These are phyloP conservation scores for Sterna hirundo DNA, from an alignment of 2,113 vertebrate species.

Conservation along the genomic window DNA sequence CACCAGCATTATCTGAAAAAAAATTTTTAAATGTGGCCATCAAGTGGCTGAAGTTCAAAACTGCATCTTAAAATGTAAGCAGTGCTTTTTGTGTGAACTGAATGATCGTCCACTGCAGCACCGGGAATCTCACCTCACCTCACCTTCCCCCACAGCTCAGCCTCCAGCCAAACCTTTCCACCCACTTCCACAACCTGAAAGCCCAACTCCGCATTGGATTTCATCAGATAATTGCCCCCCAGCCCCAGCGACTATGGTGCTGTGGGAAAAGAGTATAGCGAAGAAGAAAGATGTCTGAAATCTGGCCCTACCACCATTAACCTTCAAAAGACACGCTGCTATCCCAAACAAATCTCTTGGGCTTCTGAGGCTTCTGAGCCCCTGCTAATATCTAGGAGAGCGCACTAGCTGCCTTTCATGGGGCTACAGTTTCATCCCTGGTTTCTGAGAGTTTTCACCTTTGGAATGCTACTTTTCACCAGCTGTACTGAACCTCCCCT, in stretches of 20 bases:
- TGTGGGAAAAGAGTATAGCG: neutral
- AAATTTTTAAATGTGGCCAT: slow-evolving; percentile 52
- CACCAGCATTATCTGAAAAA: neutral
- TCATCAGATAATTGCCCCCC: neutral
- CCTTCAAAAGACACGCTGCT: neutral
- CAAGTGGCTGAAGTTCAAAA: slow-evolving; percentile 49
- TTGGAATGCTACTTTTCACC: neutral
- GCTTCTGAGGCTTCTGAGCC: neutral
- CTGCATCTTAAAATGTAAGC: neutral
- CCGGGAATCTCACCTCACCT: neutral
- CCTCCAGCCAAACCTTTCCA: neutral
- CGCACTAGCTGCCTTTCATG: neutral
- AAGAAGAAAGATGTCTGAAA: neutral
- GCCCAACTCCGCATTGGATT: neutral
- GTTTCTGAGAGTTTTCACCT: neutral
- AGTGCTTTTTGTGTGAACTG: neutral
- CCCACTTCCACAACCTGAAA: accelerated
- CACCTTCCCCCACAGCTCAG: neutral
- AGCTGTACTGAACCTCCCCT: neutral
- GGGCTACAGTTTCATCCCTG: neutral
- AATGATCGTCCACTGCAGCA: neutral
- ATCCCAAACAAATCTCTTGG: neutral
- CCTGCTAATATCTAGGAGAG: neutral
- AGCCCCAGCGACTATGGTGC: accelerated
- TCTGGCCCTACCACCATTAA: neutral